These are phyloP conservation scores for Microctenopoma steveboyesi DNA, from an alignment of 2,797 vertebrate genomes.

Conservation along the genomic window DNA sequence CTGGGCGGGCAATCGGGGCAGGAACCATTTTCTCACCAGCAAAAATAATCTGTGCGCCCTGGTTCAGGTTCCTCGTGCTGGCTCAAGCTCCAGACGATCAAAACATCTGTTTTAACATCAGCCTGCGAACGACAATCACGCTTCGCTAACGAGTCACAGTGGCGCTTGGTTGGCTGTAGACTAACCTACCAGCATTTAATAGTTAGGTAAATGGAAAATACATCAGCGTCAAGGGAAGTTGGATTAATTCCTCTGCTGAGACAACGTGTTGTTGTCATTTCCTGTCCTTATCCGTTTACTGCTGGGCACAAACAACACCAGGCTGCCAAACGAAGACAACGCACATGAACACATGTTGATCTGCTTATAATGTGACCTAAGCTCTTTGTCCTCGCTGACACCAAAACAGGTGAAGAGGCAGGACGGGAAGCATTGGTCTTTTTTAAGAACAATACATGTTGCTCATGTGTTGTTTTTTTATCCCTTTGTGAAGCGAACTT, in stretches of 20 bases:
- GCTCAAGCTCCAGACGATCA: conserved; percentile 5
- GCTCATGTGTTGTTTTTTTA: too few species aligned
- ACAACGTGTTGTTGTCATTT: not conserved
- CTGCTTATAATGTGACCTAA: conserved; percentile 53
- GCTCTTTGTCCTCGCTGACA: conserved; percentile 62
- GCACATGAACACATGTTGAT: conserved; percentile 33
- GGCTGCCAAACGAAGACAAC: conserved; percentile 26
- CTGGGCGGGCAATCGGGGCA: not conserved
- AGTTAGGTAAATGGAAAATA: not conserved
- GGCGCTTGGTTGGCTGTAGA: not conserved
- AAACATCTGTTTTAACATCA: not conserved
- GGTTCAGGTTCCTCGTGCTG: conserved; percentile 2
- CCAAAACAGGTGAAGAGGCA: conserved; percentile 22
- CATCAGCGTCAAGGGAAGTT: not conserved
- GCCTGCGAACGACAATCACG: not conserved
- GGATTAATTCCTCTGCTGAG: not conserved
- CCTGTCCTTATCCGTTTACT: conserved; percentile 28
- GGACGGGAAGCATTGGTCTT: not conserved
- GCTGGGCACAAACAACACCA: conserved; percentile 20
- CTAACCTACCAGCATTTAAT: too few species aligned
- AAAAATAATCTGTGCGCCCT: conserved; percentile 28
- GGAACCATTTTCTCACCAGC: conserved; percentile 29
- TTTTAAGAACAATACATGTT: not conserved
- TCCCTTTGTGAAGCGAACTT: not conserved
- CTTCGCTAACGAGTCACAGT: too few species aligned